phyloP scores from a whole-genome alignment of 2,888 invertebrate genomes.

The Mesorhabditis sp. region DNA sequence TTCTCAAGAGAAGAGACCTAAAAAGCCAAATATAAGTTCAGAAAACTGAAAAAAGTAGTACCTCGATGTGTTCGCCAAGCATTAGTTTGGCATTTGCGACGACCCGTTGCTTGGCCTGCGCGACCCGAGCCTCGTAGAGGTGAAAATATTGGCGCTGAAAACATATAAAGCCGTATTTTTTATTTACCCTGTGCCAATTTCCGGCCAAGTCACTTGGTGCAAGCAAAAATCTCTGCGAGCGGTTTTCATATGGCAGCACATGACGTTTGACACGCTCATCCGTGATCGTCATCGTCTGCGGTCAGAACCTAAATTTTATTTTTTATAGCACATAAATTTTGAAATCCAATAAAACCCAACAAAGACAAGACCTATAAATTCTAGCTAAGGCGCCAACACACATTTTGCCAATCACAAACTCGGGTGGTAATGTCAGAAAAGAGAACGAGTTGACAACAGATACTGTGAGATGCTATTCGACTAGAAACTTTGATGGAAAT shows the following conservation, averaged over 20 bases:
- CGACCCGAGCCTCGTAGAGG: conserved; percentile 25
- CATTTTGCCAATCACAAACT: too few relatives aligned
- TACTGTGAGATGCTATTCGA: too few relatives aligned
- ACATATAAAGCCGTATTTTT: not conserved
- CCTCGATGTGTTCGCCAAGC: conserved; percentile 17
- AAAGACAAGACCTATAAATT: too few relatives aligned
- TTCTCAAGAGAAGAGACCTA: not conserved
- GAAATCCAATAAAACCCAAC: too few relatives aligned
- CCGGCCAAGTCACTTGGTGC: not conserved
- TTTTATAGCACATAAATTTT: too few relatives aligned
- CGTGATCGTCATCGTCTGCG: not conserved
- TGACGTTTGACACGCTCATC: not conserved
- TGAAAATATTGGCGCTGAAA: conserved; percentile 30
- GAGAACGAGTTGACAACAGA: too few relatives aligned
- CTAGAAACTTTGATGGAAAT: too few relatives aligned
- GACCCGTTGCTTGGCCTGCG: conserved; percentile 21
- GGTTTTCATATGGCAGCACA: not conserved
- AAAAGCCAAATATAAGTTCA: not conserved
- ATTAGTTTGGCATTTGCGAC: conserved; percentile 20
- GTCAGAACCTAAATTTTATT: too few relatives aligned
- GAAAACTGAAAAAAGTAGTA: not conserved
- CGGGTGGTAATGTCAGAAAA: too few relatives aligned
- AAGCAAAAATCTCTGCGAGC: not conserved
- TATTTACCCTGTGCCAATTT: not conserved
- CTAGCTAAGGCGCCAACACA: too few relatives aligned